Evolutionary conservation across 2,797 vertebrate genomes (phyloP), one percentile per base, ranked within the genome.

Genomic region (Coregonus ussuriensis): DNA sequence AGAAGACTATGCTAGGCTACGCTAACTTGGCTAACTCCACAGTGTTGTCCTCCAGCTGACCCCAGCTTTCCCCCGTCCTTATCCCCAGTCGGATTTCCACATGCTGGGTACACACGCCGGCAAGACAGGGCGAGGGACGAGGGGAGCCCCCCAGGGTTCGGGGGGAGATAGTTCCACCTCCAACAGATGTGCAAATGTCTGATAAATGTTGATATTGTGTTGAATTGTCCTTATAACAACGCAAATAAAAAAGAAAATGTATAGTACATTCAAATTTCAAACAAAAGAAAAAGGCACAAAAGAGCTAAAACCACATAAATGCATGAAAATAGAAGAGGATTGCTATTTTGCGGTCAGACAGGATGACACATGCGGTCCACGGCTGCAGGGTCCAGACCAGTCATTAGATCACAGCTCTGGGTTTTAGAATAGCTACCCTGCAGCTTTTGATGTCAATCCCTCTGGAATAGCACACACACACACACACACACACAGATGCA

Each of bases 21-120:
- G 41, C 41, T 47, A 47, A 62, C 59, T 59, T 18, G 16, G 16
- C 4, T 18, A 15, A 18, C 54, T 62, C 59, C 63, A 66, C 63
- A 31, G 7, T 4, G 63, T 16, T 33, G 63, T 66, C 88, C 89
- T 85, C 83, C 78, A 77, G 66, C 72, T 83, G 84, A 90, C 87
- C 86, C 72, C 41, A 3, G 79, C 75, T 69, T 78, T 67, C 6
- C 59, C 83, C 68, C 53, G 75, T 79, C 62, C 73, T 79, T 74
- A 66, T 62, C 81, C 82, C 74, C 79, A 77, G 77, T 74, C 74
- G 74, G 37, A 15, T 79, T 77, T 84, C 82, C 74, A 77, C 53
- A 0, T 79, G 85, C 82, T 69, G 76, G 72, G 80, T 3, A 74
- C 77, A 74, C 77, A 79, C 35, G 18, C n/a, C 53, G 75, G 79